Conservation (phyloP, 1,140 invertebrate species). For the Macrotrachela quadricornifera region DNA sequence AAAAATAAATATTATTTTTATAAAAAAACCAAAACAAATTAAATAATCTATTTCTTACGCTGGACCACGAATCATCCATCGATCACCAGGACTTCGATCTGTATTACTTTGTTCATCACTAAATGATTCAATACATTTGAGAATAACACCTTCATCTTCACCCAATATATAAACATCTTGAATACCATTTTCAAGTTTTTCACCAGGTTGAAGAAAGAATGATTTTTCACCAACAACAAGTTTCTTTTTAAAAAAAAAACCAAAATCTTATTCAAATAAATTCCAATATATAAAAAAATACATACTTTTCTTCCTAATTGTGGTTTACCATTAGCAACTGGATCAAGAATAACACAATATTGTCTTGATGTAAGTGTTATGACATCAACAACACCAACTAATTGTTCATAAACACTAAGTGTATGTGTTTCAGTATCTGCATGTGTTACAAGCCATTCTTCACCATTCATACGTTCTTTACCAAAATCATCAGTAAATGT, state of each 20-base stretch:
- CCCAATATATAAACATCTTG: slow-evolving; percentile 32
- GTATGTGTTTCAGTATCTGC: slow-evolving; percentile 34
- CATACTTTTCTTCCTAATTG: slow-evolving; percentile 24
- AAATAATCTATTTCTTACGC: neutral
- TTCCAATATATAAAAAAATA: slow-evolving; percentile 10
- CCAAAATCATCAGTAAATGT: slow-evolving; percentile 33
- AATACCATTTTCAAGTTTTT: slow-evolving; percentile 31
- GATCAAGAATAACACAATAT: slow-evolving; percentile 34
- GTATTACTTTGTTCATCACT: slow-evolving; percentile 17
- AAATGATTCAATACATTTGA: slow-evolving; percentile 30
- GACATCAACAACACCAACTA: slow-evolving; percentile 30
- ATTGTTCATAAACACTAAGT: slow-evolving; percentile 34
- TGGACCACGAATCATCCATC: slow-evolving; percentile 36
- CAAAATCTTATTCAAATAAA: slow-evolving; percentile 16
- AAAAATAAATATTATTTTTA: no score
- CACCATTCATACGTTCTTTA: slow-evolving; percentile 32
- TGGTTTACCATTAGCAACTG: slow-evolving; percentile 27
- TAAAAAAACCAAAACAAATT: no score
- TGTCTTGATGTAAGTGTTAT: slow-evolving; percentile 32
- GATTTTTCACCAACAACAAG: slow-evolving; percentile 30
- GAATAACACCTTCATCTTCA: slow-evolving; percentile 34
- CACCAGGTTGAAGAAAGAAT: slow-evolving; percentile 35
- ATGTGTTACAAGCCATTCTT: slow-evolving; percentile 35
- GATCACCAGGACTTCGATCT: slow-evolving; percentile 29
- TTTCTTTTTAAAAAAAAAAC: neutral